Conservation (phyloP, 2,113 vertebrate species). For the Aplodontia rufa region DNA sequence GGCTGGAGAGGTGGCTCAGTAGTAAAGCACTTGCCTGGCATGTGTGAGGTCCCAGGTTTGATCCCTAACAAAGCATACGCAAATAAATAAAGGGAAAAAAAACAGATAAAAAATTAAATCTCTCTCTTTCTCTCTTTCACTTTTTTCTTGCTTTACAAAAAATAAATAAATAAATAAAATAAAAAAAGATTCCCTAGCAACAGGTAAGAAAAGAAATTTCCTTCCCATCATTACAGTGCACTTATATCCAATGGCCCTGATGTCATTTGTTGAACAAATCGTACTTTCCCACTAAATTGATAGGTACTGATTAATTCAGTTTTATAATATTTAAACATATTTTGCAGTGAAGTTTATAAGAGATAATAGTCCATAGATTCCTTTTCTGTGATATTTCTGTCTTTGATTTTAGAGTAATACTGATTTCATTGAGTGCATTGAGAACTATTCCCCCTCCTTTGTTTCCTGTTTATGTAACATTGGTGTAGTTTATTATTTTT, state of each 20-base stretch:
- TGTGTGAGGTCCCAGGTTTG: no score
- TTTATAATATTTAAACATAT: constrained; percentile 1
- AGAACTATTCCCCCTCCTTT: not conserved
- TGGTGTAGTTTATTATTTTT: not conserved
- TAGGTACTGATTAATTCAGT: not conserved
- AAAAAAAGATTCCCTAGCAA: no score
- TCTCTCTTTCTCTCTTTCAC: no score
- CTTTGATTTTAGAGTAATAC: not conserved
- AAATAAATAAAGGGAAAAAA: no score
- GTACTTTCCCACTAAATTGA: not conserved
- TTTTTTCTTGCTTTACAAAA: no score
- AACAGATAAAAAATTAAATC: no score
- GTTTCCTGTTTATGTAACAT: constrained; percentile 18
- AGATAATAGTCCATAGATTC: not conserved
- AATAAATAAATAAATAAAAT: no score
- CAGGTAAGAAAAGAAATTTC: not conserved
- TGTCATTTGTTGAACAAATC: not conserved
- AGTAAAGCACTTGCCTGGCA: no score
- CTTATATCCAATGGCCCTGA: not conserved
- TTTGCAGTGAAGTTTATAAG: not conserved
- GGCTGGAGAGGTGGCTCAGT: no score
- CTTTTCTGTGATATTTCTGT: constrained; percentile 27
- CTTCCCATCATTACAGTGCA: not conserved
- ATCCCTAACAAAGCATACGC: no score
- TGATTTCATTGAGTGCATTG: not conserved